Evolutionary conservation across 2,888 invertebrate genomes (phyloP), one percentile per base, ranked within the genome.

Genomic region (Brassicogethes aeneus): DNA sequence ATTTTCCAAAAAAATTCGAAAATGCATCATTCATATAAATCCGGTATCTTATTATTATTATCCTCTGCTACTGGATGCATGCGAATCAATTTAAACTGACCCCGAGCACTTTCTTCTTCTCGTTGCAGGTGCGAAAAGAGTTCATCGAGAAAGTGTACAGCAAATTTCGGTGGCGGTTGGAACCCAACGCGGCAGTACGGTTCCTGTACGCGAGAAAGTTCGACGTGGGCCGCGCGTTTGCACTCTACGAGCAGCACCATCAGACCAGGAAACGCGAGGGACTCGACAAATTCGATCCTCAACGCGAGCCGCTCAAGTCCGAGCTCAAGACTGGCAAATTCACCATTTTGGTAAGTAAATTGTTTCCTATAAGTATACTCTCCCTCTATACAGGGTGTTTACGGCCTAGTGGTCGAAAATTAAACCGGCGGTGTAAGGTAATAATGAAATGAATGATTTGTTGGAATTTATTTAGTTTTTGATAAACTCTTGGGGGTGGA

Each of bases 271-370:
- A 83, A 47, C 77, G 85, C 48, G 95, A 96, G 71, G 89, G 90
- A 38, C 78, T 96, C 47, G 79, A 78, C 49, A 76, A 81, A 57
- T 85, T 96, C 57, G 83, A 94, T 68, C 86, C 93, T 2, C 76
- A 77, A 52, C 76, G 79, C 57, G 89, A 91, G 59, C 89, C 90
- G 1, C 75, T 96, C 37, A 80, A 82, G 60, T 80, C 81, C 29
- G 96, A 96, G 72, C 70, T 96, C 47, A 79, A 81, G 58, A 93
- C 94, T 41, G 93, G 91, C 54, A 96, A 96, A 76, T 95, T 96
- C 70, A 95, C 95, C 52, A 85, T 96, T 64, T 73, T 96, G 80
- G 91, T 91, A 65, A 74, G 80, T 68, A 33, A 31, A n/a, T n/a
- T n/a, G 17, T 34, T 13, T 40, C 3, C 29, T 17, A 43, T 38